Percentiles rank a stretch among this genome's conserved stretches.
These are phyloP conservation scores for Meda fulgida DNA, from an alignment of 2,797 vertebrate genomes.

Conservation along the genomic window DNA sequence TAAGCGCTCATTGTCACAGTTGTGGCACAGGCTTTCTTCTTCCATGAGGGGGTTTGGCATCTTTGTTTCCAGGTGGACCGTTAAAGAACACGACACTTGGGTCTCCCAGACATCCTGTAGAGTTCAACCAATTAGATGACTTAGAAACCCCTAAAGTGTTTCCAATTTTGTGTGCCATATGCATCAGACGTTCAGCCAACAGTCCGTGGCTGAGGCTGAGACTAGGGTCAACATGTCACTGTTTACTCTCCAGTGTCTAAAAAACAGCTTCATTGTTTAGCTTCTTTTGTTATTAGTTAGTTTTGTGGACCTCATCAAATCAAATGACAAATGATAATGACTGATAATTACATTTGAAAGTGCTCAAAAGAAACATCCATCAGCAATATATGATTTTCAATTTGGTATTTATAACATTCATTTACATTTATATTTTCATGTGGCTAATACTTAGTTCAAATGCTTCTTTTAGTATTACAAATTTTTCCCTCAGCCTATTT, in stretches of 20 bases:
- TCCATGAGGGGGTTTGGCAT: background rate
- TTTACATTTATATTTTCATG: background rate
- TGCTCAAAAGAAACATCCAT: background rate
- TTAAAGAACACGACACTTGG: background rate
- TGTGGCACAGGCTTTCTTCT: no score
- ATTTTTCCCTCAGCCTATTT: background rate
- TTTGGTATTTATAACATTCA: background rate
- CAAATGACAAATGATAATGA: constrained; percentile 13
- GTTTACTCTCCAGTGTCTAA: background rate
- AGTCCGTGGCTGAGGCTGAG: no score
- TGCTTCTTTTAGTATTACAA: background rate
- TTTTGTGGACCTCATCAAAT: background rate
- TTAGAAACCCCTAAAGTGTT: background rate
- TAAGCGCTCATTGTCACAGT: no score
- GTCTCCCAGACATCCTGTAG: background rate
- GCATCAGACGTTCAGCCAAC: no score
- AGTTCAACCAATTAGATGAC: background rate
- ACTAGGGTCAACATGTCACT: background rate
- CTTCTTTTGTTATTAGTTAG: background rate
- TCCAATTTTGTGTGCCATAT: no score
- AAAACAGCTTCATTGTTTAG: background rate
- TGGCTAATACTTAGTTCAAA: background rate
- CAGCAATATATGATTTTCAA: background rate
- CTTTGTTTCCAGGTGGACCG: background rate
- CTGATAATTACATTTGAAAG: background rate